Conservation (phyloP, 2,797 vertebrate species). For the Mormyrus hasselquistii region DNA sequence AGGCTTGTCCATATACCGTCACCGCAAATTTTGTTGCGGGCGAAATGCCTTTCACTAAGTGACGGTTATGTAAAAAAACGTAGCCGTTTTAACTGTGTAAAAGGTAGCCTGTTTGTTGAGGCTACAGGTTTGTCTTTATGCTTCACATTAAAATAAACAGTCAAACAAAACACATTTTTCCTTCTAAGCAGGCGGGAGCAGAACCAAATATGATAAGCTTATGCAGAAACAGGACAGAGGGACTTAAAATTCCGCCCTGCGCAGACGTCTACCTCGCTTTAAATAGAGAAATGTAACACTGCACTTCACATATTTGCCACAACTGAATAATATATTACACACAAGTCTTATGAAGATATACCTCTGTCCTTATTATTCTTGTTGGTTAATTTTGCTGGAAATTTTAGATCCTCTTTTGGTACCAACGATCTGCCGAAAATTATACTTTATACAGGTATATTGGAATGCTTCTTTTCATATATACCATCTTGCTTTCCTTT, state of each 20-base stretch:
- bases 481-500: neutral
- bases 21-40: neutral
- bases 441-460: neutral
- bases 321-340: neutral
- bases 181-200: neutral
- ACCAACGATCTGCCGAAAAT: neutral
- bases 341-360: neutral
- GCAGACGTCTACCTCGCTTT: neutral
- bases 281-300: neutral
- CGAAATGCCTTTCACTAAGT: too few species aligned
- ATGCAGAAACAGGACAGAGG: neutral
- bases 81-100: too few species aligned
- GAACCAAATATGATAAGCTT: neutral
- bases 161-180: neutral
- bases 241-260: neutral
- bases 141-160: too few species aligned
- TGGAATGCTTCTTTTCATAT: neutral
- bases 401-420: neutral
- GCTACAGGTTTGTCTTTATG: too few species aligned
- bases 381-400: neutral
- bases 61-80: too few species aligned
- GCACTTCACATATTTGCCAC: neutral
- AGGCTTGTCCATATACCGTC: neutral
- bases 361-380: neutral
- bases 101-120: too few species aligned